Percentiles rank a stretch among this genome's conserved stretches.
Conservation (phyloP, 2,888 invertebrate species). For the Patella ulyssiponensis region DNA sequence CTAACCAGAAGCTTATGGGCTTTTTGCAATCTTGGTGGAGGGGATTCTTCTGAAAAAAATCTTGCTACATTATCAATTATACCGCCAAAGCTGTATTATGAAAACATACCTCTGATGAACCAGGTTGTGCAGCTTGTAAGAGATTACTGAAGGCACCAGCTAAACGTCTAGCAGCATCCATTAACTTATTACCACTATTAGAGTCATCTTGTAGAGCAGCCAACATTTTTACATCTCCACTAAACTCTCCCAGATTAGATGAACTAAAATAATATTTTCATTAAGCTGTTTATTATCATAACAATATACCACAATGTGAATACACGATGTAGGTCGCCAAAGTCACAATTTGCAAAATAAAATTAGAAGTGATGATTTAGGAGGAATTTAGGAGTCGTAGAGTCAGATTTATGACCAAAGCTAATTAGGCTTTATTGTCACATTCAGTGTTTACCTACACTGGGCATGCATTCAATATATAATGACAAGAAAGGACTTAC, state of each 20-base stretch:
- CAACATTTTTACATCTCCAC: conserved; percentile 90
- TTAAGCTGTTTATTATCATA: not conserved
- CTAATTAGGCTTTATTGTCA: too few species aligned
- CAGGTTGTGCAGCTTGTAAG: conserved; percentile 93
- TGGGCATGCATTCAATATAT: not conserved
- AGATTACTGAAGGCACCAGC: conserved; percentile 93
- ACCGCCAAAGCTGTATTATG: too few species aligned
- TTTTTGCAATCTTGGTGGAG: too few species aligned
- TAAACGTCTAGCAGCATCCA: conserved; percentile 92
- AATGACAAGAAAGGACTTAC: conserved; percentile 50
- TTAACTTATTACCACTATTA: conserved; percentile 84
- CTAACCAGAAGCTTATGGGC: too few species aligned
- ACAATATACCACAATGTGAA: conserved; percentile 1
- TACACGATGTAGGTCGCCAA: not conserved
- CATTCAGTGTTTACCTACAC: too few species aligned
- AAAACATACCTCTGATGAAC: conserved; percentile 60
- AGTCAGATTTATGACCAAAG: not conserved
- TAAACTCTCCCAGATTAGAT: conserved; percentile 95
- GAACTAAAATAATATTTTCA: conserved; percentile 74
- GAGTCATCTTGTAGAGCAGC: conserved; percentile 91
- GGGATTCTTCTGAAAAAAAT: too few species aligned
- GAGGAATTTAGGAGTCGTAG: not conserved
- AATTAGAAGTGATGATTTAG: not conserved
- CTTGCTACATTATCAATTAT: too few species aligned
- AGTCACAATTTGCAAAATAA: too few species aligned